A percentile compares a stretch with the other conserved stretches of the same genome.
phyloP scores from a whole-genome alignment of 2,113 vertebrate species.

The Lutjanus erythropterus region DNA sequence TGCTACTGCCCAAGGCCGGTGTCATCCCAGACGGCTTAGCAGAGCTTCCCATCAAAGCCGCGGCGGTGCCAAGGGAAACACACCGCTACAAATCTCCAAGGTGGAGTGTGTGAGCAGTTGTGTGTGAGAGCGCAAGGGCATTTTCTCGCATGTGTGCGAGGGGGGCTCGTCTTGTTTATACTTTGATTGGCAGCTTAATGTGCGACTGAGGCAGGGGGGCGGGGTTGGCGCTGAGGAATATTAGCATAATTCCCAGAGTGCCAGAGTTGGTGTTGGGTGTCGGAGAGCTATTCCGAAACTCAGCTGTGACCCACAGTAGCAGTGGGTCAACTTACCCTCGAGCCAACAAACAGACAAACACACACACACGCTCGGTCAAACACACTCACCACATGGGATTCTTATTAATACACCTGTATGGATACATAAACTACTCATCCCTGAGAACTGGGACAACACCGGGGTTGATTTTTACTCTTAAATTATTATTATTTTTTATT shows the following conservation, averaged over 20 bases:
- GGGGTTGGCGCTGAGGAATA: constrained; percentile 71
- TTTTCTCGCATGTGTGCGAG: constrained; percentile 51
- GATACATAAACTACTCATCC: too few relatives aligned
- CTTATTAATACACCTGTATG: background rate
- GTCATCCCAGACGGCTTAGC: constrained; percentile 46
- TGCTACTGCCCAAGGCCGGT: constrained; percentile 39
- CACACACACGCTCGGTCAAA: constrained; percentile 3
- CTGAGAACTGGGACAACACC: too few relatives aligned
- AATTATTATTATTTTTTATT: too few relatives aligned
- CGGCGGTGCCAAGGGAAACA: constrained; percentile 49
- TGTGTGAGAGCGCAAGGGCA: constrained; percentile 18
- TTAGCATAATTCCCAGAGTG: constrained; percentile 84
- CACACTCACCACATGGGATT: constrained; percentile 6
- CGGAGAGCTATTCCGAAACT: constrained; percentile 84
- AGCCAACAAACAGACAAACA: constrained; percentile 54
- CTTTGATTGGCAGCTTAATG: constrained; percentile 83
- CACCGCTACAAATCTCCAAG: constrained; percentile 50
- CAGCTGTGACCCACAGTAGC: constrained; percentile 80
- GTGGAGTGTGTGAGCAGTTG: constrained; percentile 27
- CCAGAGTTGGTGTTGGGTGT: constrained; percentile 78
- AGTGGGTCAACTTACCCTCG: constrained; percentile 77
- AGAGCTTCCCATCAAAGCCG: constrained; percentile 51
- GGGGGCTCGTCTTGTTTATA: constrained; percentile 76
- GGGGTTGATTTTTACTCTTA: too few relatives aligned
- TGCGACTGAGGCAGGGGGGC: constrained; percentile 70